phyloP scores from a whole-genome alignment of 2,113 vertebrate genomes.

The Mobula hypostoma region DNA sequence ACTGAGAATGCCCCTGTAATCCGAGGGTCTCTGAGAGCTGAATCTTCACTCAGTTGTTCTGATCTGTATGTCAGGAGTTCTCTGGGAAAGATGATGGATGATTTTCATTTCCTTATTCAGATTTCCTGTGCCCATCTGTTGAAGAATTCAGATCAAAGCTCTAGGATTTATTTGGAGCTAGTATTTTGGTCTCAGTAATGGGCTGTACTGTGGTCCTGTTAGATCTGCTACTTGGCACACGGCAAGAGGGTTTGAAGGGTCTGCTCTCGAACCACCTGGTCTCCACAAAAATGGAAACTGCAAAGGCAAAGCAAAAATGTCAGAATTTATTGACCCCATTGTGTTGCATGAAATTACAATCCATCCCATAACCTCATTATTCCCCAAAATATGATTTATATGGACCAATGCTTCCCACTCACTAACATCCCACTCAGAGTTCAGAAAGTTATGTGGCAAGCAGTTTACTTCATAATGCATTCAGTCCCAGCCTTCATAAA shows the following conservation, averaged over 20 bases:
- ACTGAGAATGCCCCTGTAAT: not conserved
- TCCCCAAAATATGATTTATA: too few species aligned
- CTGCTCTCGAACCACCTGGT: constrained; percentile 47
- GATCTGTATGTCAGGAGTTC: not conserved
- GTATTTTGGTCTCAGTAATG: not conserved
- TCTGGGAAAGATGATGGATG: too few species aligned
- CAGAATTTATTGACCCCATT: not conserved
- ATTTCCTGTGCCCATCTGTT: not conserved
- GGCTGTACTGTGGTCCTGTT: too few species aligned
- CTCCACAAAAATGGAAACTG: constrained; percentile 60
- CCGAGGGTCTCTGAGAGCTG: too few species aligned
- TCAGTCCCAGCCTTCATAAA: not conserved
- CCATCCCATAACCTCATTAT: too few species aligned
- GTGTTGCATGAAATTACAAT: too few species aligned
- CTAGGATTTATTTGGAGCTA: not conserved
- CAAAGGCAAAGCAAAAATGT: constrained; percentile 39
- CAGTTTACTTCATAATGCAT: not conserved
- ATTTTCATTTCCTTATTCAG: not conserved
- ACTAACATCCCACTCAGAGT: not conserved
- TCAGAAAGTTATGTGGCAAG: not conserved
- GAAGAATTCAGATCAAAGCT: not conserved
- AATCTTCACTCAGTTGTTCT: not conserved
- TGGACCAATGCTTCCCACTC: too few species aligned
- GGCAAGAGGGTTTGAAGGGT: constrained; percentile 53
- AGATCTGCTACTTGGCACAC: constrained; percentile 41